A percentile compares a stretch with the other conserved stretches of the same genome.
phyloP scores from a whole-genome alignment of 2,113 vertebrate species.

The Lepus timidus region DNA sequence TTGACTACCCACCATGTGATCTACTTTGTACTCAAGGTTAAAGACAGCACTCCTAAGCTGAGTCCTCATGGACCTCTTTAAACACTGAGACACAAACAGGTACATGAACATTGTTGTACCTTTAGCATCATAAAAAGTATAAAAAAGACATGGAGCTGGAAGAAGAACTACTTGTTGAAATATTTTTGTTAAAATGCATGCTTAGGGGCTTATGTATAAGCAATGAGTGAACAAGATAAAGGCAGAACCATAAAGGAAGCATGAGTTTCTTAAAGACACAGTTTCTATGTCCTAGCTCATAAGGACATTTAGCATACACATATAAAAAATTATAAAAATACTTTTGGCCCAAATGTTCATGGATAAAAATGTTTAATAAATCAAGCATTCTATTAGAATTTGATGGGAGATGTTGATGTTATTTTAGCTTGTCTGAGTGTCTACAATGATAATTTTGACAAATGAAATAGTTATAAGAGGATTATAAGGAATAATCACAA shows the following conservation, averaged over 20 bases:
- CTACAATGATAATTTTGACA: slow-evolving; percentile 70
- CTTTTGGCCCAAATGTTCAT: background rate
- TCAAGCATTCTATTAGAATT: slow-evolving; percentile 64
- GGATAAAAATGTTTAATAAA: slow-evolving; percentile 56
- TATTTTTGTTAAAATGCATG: background rate
- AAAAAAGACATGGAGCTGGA: background rate
- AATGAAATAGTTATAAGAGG: slow-evolving; percentile 72
- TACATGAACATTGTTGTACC: background rate
- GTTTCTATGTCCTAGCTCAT: slow-evolving; percentile 25
- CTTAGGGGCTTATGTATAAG: background rate
- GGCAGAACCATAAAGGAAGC: background rate
- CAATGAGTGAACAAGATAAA: background rate
- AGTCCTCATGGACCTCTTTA: background rate
- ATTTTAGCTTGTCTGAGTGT: slow-evolving; percentile 70
- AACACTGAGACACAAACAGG: background rate
- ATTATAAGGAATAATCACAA: slow-evolving; percentile 73
- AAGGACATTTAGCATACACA: slow-evolving; percentile 12
- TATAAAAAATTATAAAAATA: slow-evolving; percentile 36
- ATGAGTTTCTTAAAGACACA: background rate
- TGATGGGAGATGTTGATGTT: slow-evolving; percentile 56
- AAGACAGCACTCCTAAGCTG: background rate
- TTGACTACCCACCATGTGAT: background rate
- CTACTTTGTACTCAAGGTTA: background rate
- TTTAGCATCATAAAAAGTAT: background rate
- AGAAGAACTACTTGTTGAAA: background rate